A percentile compares a stretch with the other conserved stretches of the same genome.
phyloP scores from a whole-genome alignment of 2,113 vertebrate species.

The Scartelaos histophorus region DNA sequence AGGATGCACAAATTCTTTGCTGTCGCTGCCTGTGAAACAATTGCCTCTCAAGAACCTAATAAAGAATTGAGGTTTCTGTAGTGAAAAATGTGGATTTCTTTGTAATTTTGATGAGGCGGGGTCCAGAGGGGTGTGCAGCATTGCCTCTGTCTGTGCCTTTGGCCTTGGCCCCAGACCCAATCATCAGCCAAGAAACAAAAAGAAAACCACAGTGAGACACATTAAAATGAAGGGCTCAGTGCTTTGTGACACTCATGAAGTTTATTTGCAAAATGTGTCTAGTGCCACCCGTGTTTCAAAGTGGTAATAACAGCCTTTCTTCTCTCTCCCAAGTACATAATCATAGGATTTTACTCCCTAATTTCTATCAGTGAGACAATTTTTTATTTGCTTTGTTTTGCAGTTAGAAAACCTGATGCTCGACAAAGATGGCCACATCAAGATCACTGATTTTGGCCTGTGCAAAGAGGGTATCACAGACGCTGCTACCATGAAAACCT shows the following conservation, averaged over 20 bases:
- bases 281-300: conserved; percentile 12
- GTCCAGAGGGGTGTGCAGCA: conserved; percentile 65
- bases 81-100: background rate
- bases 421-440: conserved; percentile 98
- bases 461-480: conserved; percentile 99
- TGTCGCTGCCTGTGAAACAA: no score
- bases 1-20: no score
- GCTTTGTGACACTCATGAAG: conserved; percentile 61
- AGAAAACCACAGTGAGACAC: conserved; percentile 59
- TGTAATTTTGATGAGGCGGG: conserved; percentile 32
- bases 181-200: conserved; percentile 67
- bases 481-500: conserved; percentile 98
- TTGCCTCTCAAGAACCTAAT: no score
- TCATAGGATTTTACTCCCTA: background rate
- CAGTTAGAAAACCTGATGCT: conserved; percentile 98
- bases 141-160: conserved; percentile 67
- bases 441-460: conserved; percentile 97
- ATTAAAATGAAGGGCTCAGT: conserved; percentile 79
- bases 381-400: conserved; percentile 31
- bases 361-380: background rate
- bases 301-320: conserved; percentile 10
- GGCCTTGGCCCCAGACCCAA: conserved; percentile 53
- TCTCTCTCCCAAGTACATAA: conserved; percentile 12
- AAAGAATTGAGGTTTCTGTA: no score
- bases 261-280: conserved; percentile 47